These are phyloP conservation scores for Silurus asotus DNA, from an alignment of 2,113 vertebrate genomes.

Conservation along the genomic window DNA sequence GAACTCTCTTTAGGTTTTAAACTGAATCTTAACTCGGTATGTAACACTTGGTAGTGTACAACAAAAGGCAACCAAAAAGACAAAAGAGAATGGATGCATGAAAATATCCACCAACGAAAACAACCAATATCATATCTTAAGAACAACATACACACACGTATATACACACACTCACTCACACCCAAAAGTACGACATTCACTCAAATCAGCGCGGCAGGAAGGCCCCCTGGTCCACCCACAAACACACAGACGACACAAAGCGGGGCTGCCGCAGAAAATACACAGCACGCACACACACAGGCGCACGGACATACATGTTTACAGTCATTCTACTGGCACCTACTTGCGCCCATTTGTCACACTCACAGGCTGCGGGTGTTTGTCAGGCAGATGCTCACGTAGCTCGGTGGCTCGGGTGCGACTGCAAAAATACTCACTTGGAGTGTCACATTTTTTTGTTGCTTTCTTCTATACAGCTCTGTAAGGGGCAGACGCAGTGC, in stretches of 20 bases:
- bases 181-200: constrained; percentile 32
- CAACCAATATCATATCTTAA: constrained; percentile 56
- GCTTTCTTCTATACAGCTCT: neutral
- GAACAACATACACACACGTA: constrained; percentile 48
- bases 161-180: constrained; percentile 22
- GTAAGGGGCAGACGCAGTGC: neutral
- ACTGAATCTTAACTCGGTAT: constrained; percentile 1
- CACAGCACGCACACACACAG: constrained; percentile 6
- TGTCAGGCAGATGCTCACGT: constrained; percentile 7
- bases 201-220: constrained; percentile 48
- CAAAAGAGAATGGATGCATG: constrained; percentile 45
- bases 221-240: constrained; percentile 49
- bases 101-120: constrained; percentile 63
- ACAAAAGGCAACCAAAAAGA: constrained; percentile 39
- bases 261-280: constrained; percentile 31
- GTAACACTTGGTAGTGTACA: constrained; percentile 34
- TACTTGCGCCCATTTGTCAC: neutral
- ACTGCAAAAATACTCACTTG: neutral
- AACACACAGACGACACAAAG: constrained; percentile 54
- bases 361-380: neutral
- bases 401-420: neutral
- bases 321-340: constrained; percentile 14
- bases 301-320: neutral
- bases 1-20: constrained; percentile 15
- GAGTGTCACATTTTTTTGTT: constrained; percentile 13